Base-by-base conservation (phyloP, 2,888 invertebrate species). In the Thumatha senex region DNA sequence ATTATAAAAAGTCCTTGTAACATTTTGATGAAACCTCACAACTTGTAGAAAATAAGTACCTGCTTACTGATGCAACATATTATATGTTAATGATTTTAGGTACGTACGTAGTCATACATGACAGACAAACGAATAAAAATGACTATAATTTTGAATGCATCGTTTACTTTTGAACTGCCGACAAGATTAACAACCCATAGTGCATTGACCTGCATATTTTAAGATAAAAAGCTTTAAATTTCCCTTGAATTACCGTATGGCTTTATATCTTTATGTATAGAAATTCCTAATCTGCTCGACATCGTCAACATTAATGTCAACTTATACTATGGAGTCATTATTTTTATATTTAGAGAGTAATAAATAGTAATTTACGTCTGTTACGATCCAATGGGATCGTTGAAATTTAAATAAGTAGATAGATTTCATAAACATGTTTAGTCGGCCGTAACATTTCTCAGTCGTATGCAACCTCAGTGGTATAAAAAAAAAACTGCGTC, bases 351-450 rank as follows among this genome's bases (percentile, higher is more conserved):
- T 24, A 4, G 5, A 24, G 2, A 24, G 18, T 24, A 5, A 4
- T 24, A 24, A 2, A 24, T 4, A 24, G 18, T 24, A 24, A 24
- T 24, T 24, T 24, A 4, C 18, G 5, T 24, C 18, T 4, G 18
- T 24, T 24, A 24, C 18, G 18, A 5, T 24, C 18, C 18, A 24
- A 24, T 24, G 18, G 18, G 18, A 31, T 31, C 10, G 31, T 31
- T 31, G 8, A 31, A 31, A 8, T 24, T 24, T 31, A 31, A 31
- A 31, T 31, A 11, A 77, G 74, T 76, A 71, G 78, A 70, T 72
- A 68, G 60, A 76, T 85, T 84, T 82, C 82, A 82, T 82, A 81
- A 82, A 82, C 74, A 68, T 48, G 53, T 45, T 58, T 77, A 67
- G 63, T 82, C 73, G 75, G 69, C 77, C 83, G 78, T 80, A 70